phyloP scores from a whole-genome alignment of 2,113 vertebrate species.

The Tursiops truncatus region DNA sequence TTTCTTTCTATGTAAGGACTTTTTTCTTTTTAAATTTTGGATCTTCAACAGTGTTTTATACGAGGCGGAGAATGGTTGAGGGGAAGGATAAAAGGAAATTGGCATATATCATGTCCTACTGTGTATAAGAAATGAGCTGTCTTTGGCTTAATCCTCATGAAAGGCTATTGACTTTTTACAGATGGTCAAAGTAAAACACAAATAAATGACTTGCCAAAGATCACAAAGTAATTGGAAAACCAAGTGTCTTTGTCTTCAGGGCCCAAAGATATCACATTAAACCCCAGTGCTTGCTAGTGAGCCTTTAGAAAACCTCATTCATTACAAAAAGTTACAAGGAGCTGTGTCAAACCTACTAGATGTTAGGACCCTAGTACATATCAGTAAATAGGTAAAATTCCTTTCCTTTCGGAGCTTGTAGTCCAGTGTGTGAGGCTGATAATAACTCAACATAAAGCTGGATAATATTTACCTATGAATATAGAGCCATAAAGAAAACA shows the following conservation, averaged over 20 bases:
- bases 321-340: neutral
- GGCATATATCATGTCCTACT: neutral
- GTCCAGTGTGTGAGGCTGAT: neutral
- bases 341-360: neutral
- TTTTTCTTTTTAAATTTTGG: neutral
- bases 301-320: neutral
- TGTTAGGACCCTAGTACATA: neutral
- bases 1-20: neutral
- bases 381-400: neutral
- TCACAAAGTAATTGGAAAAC: slow-evolving; percentile 29
- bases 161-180: slow-evolving; percentile 28
- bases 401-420: neutral
- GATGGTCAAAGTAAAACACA: neutral
- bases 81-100: neutral
- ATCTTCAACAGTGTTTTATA: neutral
- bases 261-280: neutral
- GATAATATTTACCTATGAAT: neutral
- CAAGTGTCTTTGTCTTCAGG: neutral
- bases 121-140: neutral
- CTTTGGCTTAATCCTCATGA: neutral
- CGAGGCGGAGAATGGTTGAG: neutral
- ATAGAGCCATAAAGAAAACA: neutral
- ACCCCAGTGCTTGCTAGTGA: neutral
- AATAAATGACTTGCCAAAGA: neutral
- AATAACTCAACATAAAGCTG: neutral